These are phyloP conservation scores for Cheilosia vernalis DNA, from an alignment of 2,888 invertebrate genomes.

Conservation along the genomic window DNA sequence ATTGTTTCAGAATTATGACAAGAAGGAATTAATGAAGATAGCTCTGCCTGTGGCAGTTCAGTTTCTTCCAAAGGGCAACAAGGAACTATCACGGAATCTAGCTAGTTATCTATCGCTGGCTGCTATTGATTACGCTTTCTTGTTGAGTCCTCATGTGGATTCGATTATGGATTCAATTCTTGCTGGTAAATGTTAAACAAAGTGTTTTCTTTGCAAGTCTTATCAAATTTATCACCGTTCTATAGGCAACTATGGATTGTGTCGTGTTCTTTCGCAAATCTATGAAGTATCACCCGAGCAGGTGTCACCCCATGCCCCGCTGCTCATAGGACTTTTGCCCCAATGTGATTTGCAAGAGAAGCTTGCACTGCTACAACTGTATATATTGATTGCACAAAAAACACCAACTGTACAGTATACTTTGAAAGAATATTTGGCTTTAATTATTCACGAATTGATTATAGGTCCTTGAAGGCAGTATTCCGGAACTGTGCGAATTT, in stretches of 20 bases:
- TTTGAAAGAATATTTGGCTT: background rate
- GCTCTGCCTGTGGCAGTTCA: constrained; percentile 96
- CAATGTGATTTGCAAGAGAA: constrained; percentile 94
- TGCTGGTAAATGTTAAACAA: constrained; percentile 86
- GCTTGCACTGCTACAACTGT: constrained; percentile 91
- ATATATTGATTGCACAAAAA: constrained; percentile 91
- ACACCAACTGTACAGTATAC: constrained; percentile 87
- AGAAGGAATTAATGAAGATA: constrained; percentile 85
- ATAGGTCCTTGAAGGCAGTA: constrained; percentile 90
- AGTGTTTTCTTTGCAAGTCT: background rate
- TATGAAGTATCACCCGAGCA: constrained; percentile 95
- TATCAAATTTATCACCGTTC: background rate
- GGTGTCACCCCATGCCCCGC: constrained; percentile 92
- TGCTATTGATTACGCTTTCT: constrained; percentile 94
- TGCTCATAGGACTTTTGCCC: constrained; percentile 89
- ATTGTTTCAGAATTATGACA: constrained; percentile 85
- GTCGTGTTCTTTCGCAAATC: constrained; percentile 94
- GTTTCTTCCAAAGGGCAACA: constrained; percentile 94
- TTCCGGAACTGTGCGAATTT: constrained; percentile 92
- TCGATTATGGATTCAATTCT: constrained; percentile 96
- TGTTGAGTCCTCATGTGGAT: constrained; percentile 93
- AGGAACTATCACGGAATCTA: constrained; percentile 94
- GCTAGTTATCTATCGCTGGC: constrained; percentile 96
- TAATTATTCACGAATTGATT: constrained; percentile 64
- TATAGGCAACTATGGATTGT: constrained; percentile 93